Evolutionary conservation across 64 coral and sea anemone species (phyloP), one percentile per base, ranked within the genome.

Genomic region (Montipora efflorescens): DNA sequence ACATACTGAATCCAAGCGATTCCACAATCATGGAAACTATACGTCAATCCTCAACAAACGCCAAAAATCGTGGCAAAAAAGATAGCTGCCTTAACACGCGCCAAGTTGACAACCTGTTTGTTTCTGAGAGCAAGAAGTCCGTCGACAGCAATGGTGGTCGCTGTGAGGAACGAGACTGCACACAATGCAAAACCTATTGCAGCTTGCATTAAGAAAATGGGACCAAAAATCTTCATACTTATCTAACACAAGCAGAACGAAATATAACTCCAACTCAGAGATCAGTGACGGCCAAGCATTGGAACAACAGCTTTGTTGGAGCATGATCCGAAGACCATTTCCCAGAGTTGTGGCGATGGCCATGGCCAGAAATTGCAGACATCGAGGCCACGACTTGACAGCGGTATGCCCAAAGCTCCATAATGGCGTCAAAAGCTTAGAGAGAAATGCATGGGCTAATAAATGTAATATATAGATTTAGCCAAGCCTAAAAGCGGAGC

Each of bases 231-330:
- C 1, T 47, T 15, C 14, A 47, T 49, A 4, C 16, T 49, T 47
- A 50, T 50, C 43, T 50, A 18, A 49, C 47, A 19, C 19, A 79
- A 15, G 48, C 11, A 15, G 76, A 45, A 3, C 48, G 76, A 3
- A 49, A 0, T 57, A 80, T 8, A 20, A 80, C 18, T 0, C 78
- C 78, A n/a, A 80, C 78, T 16, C 78, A 21, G 5, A 80, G 49
- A 53, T 80, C 78, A 4, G 78, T 80, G 78, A 80, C 16, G 5
- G 78, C 49, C 50, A 80, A 48, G 50, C 48, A 80, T 53, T 48
- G 78, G n/a, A 80, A 55, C 5, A 80, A 80, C 5, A 23, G 18
- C 50, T 80, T 80, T 13, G 78, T 80, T 22, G 78, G 78, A 1
- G 78, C 47, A 53, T 80, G 20, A 80, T 52, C 50, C 20, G 78